Evolutionary conservation across 2,113 vertebrate genomes (phyloP).

Genomic region (Calidris pygmaea): DNA sequence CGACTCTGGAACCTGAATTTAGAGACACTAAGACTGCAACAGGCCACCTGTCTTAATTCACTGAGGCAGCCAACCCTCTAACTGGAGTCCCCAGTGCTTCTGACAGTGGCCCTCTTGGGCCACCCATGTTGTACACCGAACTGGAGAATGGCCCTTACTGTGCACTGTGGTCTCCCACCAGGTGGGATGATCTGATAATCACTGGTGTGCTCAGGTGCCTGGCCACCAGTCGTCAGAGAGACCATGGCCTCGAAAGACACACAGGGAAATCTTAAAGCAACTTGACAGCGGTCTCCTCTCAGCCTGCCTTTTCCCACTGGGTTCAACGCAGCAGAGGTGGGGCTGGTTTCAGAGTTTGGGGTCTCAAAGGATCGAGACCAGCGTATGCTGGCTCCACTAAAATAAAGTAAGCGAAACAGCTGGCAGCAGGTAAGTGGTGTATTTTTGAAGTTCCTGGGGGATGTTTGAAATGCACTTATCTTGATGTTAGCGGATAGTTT

Average conservation of each 20-base stretch:
- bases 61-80: rapidly evolving
- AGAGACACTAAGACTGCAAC: neutral
- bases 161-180: neutral
- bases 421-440: neutral
- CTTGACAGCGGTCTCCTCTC: neutral
- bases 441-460: conserved; percentile 3
- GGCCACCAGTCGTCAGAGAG: neutral
- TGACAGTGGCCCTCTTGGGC: neutral
- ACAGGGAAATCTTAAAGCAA: neutral
- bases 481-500: neutral
- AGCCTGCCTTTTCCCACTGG: neutral
- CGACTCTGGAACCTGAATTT: neutral
- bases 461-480: conserved; percentile 35
- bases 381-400: neutral
- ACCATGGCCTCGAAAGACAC: neutral
- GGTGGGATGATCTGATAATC: neutral
- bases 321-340: neutral
- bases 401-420: neutral
- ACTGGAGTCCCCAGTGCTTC: neutral
- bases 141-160: neutral
- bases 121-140: neutral
- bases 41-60: neutral
- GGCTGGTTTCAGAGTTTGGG: neutral
- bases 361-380: neutral
- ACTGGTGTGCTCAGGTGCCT: neutral